Evolutionary conservation across 30 jellyfish, hydroid and myxozoan species (phyloP).

Genomic region (Aurelia sp.): DNA sequence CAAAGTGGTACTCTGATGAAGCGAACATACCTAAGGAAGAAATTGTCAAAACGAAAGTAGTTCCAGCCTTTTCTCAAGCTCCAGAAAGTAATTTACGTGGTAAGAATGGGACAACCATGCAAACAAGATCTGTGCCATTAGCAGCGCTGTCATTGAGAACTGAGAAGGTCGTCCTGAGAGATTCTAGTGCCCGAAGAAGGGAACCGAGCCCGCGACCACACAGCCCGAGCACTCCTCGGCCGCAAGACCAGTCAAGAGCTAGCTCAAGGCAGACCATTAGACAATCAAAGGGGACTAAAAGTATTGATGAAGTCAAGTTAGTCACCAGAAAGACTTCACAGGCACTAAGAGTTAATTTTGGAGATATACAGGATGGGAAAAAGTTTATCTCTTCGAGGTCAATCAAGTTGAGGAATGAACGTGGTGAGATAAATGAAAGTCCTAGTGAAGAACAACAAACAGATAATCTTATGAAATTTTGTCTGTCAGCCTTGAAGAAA

Average conservation of each 20-base stretch:
- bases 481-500: constrained; percentile 55
- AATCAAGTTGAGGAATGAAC: not conserved
- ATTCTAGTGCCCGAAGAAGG: not conserved
- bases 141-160: not conserved
- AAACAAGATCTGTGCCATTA: not conserved
- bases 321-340: constrained; percentile 4
- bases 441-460: not conserved
- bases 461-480: constrained; percentile 27
- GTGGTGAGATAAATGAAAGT: not conserved
- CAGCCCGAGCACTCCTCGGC: not conserved
- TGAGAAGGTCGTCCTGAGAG: constrained; percentile 1
- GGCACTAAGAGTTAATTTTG: constrained; percentile 47
- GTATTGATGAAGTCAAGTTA: not conserved
- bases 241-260: not conserved
- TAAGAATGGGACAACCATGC: not conserved
- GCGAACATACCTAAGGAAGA: constrained; percentile 4
- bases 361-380: constrained; percentile 15
- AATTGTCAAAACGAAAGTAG: constrained; percentile 37
- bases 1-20: not conserved
- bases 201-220: not conserved
- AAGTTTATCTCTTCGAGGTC: constrained; percentile 19
- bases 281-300: not conserved
- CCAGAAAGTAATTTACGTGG: not conserved
- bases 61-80: constrained; percentile 22
- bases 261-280: not conserved